phyloP scores from a whole-genome alignment of 1,140 invertebrate genomes.

The Helicorthomorpha holstii region DNA sequence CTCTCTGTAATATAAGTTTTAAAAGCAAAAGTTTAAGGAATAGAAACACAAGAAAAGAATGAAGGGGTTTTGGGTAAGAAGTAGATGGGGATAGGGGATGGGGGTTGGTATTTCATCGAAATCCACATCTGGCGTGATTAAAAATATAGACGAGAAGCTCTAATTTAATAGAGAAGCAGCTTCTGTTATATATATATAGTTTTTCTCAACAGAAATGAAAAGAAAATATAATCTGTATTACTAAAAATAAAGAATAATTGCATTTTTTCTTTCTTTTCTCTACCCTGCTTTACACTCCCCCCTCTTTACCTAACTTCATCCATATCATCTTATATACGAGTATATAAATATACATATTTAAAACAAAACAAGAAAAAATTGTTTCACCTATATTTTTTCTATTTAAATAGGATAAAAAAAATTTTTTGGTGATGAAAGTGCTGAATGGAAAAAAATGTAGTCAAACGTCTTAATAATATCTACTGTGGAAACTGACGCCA shows the following conservation, averaged over 20 bases:
- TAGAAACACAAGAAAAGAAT: too few species aligned
- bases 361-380: conserved; percentile 1
- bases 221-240: conserved; percentile 7
- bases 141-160: conserved; percentile 4
- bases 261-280: not conserved
- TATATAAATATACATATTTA: not conserved
- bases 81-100: too few species aligned
- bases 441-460: too few species aligned
- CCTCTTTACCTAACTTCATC: conserved; percentile 1
- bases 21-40: too few species aligned
- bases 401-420: too few species aligned
- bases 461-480: too few species aligned
- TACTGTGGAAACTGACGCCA: too few species aligned
- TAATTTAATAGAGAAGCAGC: not conserved
- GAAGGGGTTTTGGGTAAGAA: too few species aligned
- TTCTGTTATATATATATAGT: not conserved
- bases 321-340: conserved; percentile 2
- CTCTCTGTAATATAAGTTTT: too few species aligned
- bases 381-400: conserved; percentile 1
- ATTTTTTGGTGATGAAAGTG: too few species aligned
- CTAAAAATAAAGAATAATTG: conserved; percentile 7
- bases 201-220: conserved; percentile 7
- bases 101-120: too few species aligned
- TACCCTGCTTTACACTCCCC: not conserved
- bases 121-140: conserved; percentile 6